Conservation (phyloP, 2,888 invertebrate genomes). For the Apodemia hepburni region DNA sequence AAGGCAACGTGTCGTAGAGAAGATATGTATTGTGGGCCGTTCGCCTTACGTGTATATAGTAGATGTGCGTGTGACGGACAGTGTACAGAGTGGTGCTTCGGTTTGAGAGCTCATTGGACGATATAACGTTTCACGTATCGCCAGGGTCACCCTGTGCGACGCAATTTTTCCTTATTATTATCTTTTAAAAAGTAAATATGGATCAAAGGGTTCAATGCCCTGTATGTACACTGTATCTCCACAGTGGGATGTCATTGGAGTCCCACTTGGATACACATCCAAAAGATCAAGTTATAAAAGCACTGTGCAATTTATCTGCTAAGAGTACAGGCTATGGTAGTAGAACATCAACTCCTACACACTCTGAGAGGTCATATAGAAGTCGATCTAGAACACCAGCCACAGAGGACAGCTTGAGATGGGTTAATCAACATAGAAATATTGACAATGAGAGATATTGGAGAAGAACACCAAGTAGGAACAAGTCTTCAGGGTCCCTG, state of each 20-base stretch:
- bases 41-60: constrained; percentile 59
- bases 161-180: constrained; percentile 33
- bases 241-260: constrained; percentile 90
- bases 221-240: constrained; percentile 90
- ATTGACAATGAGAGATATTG: constrained; percentile 64
- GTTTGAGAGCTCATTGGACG: constrained; percentile 52
- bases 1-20: constrained; percentile 61
- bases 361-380: constrained; percentile 63
- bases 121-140: constrained; percentile 40
- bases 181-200: constrained; percentile 48
- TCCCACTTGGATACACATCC: constrained; percentile 92
- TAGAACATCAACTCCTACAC: constrained; percentile 61
- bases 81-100: constrained; percentile 50
- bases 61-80: constrained; percentile 68
- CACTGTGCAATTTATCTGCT: constrained; percentile 79
- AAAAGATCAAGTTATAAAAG: constrained; percentile 93
- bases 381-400: constrained; percentile 64
- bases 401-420: constrained; percentile 53
- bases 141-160: constrained; percentile 37
- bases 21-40: constrained; percentile 64
- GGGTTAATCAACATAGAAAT: constrained; percentile 51
- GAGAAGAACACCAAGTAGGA: constrained; percentile 62
- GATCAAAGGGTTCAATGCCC: constrained; percentile 84
- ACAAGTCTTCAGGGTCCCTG: constrained; percentile 45
- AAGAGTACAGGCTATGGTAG: constrained; percentile 61